Conservation (phyloP, 2,113 vertebrate species). For the Nannospalax galili region DNA sequence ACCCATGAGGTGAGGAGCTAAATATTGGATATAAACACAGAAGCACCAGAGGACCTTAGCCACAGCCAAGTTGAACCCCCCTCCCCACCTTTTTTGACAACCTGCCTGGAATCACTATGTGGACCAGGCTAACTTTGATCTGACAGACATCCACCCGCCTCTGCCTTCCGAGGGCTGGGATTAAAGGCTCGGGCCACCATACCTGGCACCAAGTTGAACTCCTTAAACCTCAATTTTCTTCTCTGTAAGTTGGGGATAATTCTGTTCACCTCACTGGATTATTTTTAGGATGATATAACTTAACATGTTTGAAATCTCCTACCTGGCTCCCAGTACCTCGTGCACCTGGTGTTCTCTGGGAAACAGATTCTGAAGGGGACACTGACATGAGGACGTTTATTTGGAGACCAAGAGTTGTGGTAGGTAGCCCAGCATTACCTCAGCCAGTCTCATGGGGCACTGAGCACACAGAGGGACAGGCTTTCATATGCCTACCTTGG, state of each 20-base stretch:
- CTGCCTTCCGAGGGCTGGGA: too few relatives aligned
- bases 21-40: neutral
- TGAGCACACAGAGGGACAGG: neutral
- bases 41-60: neutral
- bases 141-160: too few relatives aligned
- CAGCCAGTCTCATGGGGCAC: neutral
- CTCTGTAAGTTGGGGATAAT: neutral
- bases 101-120: too few relatives aligned
- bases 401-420: neutral
- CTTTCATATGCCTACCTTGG: fast-evolving
- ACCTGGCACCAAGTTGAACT: neutral
- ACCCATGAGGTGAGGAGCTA: neutral
- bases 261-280: neutral
- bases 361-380: neutral
- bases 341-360: neutral
- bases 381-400: neutral
- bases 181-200: too few relatives aligned
- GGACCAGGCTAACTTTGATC: too few relatives aligned
- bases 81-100: too few relatives aligned
- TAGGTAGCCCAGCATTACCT: neutral
- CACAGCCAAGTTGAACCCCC: neutral
- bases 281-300: neutral
- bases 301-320: neutral
- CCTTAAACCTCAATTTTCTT: neutral
- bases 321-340: neutral